Conservation (phyloP, 2,113 vertebrate genomes). For the Brachyhypopomus gauderio region DNA sequence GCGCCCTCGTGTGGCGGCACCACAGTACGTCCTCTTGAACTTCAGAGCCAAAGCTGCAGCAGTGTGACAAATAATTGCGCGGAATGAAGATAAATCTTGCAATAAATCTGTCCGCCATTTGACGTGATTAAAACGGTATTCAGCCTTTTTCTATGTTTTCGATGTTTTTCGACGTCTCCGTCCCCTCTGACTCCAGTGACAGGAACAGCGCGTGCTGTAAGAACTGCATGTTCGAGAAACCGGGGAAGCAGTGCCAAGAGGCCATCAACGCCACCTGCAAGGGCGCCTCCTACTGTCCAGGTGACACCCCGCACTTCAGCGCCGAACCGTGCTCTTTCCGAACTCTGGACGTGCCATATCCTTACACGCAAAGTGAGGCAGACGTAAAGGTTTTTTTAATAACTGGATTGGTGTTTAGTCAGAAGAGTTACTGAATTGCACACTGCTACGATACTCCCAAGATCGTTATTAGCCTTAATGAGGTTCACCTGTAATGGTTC, state of each 20-base stretch:
- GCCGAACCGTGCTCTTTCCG: too few species aligned
- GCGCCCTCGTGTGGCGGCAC: constrained; percentile 16
- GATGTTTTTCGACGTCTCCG: neutral
- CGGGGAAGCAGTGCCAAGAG: constrained; percentile 90
- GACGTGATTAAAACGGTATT: too few species aligned
- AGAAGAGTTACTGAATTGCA: too few species aligned
- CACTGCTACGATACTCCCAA: too few species aligned
- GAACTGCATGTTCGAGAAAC: constrained; percentile 83
- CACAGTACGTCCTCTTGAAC: neutral
- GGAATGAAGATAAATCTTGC: too few species aligned
- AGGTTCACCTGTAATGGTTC: neutral
- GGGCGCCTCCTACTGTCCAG: constrained; percentile 91
- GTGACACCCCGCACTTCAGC: constrained; percentile 64
- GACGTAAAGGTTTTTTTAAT: too few species aligned
- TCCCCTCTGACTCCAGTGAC: constrained; percentile 58
- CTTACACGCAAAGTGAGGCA: too few species aligned
- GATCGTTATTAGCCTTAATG: too few species aligned
- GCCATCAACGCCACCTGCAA: constrained; percentile 93
- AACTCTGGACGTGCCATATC: too few species aligned
- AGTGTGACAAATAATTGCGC: too few species aligned
- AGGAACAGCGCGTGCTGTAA: constrained; percentile 74
- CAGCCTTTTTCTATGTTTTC: neutral
- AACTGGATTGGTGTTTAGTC: too few species aligned
- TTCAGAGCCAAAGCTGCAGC: neutral
- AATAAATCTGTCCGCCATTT: too few species aligned